Evolutionary conservation across 2,113 vertebrate species (phyloP).

Genomic region (Erythrolamprus reginae): DNA sequence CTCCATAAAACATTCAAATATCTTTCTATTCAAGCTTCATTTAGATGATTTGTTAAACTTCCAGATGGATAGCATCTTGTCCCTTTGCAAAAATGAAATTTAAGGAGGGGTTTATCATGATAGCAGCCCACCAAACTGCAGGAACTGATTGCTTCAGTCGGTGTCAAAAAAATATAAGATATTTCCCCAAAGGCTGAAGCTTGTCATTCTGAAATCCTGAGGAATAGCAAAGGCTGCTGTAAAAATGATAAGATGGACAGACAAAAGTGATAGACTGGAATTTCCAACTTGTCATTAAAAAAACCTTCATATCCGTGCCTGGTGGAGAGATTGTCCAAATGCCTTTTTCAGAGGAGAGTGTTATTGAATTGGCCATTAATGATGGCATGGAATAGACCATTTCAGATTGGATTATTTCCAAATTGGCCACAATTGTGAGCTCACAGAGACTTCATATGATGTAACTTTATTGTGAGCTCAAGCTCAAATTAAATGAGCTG

Average conservation of each 20-base stretch:
- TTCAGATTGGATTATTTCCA: background rate
- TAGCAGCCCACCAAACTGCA: background rate
- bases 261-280: constrained; percentile 36
- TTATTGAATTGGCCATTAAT: background rate
- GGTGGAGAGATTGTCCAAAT: background rate
- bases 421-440: background rate
- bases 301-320: constrained; percentile 15
- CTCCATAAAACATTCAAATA: background rate
- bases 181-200: constrained; percentile 41
- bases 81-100: background rate
- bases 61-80: background rate
- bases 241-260: constrained; percentile 21
- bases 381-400: background rate
- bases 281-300: constrained; percentile 24
- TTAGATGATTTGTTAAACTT: constrained; percentile 8
- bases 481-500: too few relatives aligned
- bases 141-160: constrained; percentile 33
- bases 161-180: constrained; percentile 43
- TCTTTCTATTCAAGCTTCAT: background rate
- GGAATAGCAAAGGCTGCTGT: constrained; percentile 30
- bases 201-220: constrained; percentile 29
- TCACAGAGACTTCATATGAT: background rate
- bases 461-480: background rate
- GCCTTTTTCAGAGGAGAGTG: background rate
- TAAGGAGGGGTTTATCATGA: constrained; percentile 15